Evolutionary conservation across 2,888 invertebrate species (phyloP).

Genomic region (Galeopsomyia nigrocyanea): DNA sequence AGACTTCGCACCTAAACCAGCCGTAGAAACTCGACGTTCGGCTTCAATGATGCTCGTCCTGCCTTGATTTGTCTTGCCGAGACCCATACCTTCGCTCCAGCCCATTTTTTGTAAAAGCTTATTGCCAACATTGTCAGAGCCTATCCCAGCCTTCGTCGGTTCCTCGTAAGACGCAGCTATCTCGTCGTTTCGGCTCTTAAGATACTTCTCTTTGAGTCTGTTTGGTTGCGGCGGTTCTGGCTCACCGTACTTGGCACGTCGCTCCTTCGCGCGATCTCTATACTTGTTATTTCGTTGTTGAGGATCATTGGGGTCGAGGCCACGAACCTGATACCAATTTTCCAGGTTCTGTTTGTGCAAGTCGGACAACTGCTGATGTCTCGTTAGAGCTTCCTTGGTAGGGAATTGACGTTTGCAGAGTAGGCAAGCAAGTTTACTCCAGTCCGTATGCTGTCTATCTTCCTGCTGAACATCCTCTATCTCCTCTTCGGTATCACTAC

Average conservation of each 20-base stretch:
- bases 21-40: conserved; percentile 75
- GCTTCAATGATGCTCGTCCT: conserved; percentile 90
- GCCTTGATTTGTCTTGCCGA: conserved; percentile 94
- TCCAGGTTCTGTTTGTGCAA: conserved; percentile 92
- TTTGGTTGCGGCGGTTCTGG: conserved; percentile 84
- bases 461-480: conserved; percentile 75
- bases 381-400: conserved; percentile 86
- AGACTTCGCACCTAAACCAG: conserved; percentile 89
- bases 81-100: conserved; percentile 96
- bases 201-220: conserved; percentile 80
- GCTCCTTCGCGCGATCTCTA: conserved; percentile 95
- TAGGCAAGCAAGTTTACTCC: conserved; percentile 90
- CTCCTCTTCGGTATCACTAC: conserved; percentile 78
- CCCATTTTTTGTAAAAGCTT: conserved; percentile 98
- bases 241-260: conserved; percentile 93
- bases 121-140: conserved; percentile 94
- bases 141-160: conserved; percentile 78
- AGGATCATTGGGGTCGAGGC: conserved; percentile 69
- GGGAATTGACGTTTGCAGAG: conserved; percentile 96
- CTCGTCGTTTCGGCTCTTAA: conserved; percentile 73
- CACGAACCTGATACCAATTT: conserved; percentile 69
- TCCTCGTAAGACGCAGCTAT: conserved; percentile 68
- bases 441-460: conserved; percentile 77
- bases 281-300: conserved; percentile 74
- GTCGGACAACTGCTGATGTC: conserved; percentile 94